Conservation (phyloP, 1,140 invertebrate genomes). For the Maniola jurtina region DNA sequence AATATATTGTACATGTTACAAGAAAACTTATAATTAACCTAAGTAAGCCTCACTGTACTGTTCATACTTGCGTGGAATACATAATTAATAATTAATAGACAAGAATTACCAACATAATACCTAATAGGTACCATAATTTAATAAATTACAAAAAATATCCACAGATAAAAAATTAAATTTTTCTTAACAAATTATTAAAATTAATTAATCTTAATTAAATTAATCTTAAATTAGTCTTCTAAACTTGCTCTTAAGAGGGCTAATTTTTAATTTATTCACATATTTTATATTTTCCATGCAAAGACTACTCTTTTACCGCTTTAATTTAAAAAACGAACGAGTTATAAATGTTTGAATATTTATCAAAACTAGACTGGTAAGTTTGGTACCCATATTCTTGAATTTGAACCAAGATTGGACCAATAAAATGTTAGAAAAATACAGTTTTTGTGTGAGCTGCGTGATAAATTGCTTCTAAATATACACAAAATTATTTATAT, state of each 20-base stretch:
- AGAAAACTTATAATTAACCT: too few relatives aligned
- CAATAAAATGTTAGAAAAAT: not conserved
- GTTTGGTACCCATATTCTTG: not conserved
- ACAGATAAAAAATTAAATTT: too few relatives aligned
- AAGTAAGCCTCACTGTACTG: too few relatives aligned
- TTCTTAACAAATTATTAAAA: not conserved
- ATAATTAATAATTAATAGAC: too few relatives aligned
- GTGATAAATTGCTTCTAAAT: too few relatives aligned
- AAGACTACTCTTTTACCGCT: not conserved
- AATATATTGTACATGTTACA: too few relatives aligned
- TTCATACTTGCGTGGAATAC: too few relatives aligned
- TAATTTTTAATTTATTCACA: conserved; percentile 4
- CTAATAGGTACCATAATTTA: too few relatives aligned
- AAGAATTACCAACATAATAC: too few relatives aligned
- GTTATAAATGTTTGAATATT: conserved; percentile 1
- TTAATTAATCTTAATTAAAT: not conserved
- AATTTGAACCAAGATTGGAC: not conserved
- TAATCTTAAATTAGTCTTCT: not conserved
- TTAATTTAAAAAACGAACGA: not conserved
- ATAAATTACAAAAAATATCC: too few relatives aligned
- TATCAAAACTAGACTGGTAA: conserved; percentile 12
- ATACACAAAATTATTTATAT: too few relatives aligned
- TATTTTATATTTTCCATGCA: conserved; percentile 3
- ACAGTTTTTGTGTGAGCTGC: too few relatives aligned
- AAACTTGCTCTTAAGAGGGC: not conserved